Conservation (phyloP, 2,113 vertebrate genomes). For the Furnarius figulus region DNA sequence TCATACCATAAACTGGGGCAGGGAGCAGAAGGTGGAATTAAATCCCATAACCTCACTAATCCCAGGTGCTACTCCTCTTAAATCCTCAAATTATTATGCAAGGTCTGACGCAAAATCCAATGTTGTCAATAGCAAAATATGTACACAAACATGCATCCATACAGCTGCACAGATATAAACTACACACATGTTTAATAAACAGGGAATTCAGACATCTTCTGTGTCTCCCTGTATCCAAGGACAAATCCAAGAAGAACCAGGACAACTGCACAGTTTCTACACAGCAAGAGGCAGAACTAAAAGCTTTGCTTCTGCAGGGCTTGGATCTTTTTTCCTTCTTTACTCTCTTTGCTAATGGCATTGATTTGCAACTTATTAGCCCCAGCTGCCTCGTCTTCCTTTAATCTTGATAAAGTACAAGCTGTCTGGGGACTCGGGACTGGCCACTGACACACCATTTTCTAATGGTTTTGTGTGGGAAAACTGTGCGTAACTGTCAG, state of each 20-base stretch:
- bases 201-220: neutral
- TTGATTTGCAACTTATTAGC: slow-evolving; percentile 40
- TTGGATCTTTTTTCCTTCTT: neutral
- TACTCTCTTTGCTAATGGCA: slow-evolving; percentile 5
- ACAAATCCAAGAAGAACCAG: neutral
- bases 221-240: neutral
- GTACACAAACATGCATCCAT: neutral
- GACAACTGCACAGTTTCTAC: neutral
- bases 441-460: neutral
- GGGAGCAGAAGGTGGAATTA: neutral
- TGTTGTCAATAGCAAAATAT: neutral
- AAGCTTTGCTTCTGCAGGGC: neutral
- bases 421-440: neutral
- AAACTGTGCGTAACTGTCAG: neutral
- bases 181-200: neutral
- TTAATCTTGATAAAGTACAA: slow-evolving; percentile 32
- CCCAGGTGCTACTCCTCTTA: neutral
- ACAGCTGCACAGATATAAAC: neutral
- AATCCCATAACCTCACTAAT: neutral
- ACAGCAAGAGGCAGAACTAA: neutral
- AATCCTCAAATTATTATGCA: neutral
- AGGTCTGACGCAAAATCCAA: neutral
- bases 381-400: slow-evolving; percentile 12
- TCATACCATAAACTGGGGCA: neutral
- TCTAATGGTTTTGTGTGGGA: slow-evolving; percentile 34